Evolutionary conservation across 2,888 invertebrate genomes (phyloP).

Genomic region (Caenorhabditis wallacei): DNA sequence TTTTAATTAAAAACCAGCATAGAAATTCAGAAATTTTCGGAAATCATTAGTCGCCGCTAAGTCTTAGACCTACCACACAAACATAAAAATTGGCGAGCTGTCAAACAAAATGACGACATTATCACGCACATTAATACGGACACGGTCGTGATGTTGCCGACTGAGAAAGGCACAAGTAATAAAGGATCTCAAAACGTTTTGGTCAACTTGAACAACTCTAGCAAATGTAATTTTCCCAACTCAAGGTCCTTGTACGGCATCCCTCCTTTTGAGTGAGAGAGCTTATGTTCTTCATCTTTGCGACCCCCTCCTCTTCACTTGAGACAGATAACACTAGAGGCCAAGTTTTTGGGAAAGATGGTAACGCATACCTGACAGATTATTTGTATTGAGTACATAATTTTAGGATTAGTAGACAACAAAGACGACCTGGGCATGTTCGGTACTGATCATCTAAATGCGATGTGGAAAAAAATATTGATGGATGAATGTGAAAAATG

Average conservation of each 20-base stretch:
- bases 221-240: constrained; percentile 27
- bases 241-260: constrained; percentile 15
- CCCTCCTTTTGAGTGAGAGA: constrained; percentile 35
- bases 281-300: constrained; percentile 32
- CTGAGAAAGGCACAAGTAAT: neutral
- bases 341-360: constrained; percentile 6
- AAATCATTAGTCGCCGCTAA: constrained; percentile 35
- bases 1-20: constrained; percentile 5
- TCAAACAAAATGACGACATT: constrained; percentile 61
- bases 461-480: neutral
- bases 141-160: constrained; percentile 36
- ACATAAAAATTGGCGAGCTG: constrained; percentile 52
- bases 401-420: constrained; percentile 44
- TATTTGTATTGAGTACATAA: constrained; percentile 54
- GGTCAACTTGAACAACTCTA: neutral
- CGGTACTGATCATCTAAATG: neutral
- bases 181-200: constrained; percentile 16
- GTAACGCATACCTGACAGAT: constrained; percentile 43
- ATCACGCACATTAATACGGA: constrained; percentile 59
- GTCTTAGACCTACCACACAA: constrained; percentile 30
- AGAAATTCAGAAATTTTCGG: neutral
- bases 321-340: constrained; percentile 46
- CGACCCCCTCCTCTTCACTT: constrained; percentile 38
- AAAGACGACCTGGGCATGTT: constrained; percentile 13
- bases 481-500: neutral